A percentile compares a stretch with the other conserved stretches of the same genome.
These are phyloP conservation scores for Tyria jacobaeae DNA, from an alignment of 2,888 invertebrate genomes.

Conservation along the genomic window DNA sequence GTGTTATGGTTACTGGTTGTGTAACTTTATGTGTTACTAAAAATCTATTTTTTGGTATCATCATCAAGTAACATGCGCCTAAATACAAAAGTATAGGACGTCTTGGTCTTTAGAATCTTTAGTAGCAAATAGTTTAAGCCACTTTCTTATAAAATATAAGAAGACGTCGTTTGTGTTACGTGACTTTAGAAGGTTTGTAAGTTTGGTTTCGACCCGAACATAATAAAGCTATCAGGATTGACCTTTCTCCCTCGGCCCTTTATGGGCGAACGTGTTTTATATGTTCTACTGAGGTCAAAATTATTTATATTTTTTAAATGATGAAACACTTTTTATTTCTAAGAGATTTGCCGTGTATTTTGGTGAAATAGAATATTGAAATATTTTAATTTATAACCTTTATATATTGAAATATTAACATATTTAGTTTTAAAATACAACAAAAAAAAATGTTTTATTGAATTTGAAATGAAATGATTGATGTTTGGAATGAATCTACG, in stretches of 20 bases:
- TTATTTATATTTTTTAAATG: not conserved
- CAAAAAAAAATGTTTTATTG: not conserved
- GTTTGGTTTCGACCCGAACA: conserved; percentile 26
- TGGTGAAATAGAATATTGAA: too few relatives aligned
- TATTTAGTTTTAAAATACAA: not conserved
- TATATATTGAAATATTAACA: not conserved
- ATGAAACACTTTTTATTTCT: too few relatives aligned
- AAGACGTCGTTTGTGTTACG: conserved; percentile 28
- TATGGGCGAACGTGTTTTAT: conserved; percentile 17
- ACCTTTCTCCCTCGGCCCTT: conserved; percentile 19
- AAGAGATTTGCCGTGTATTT: too few relatives aligned
- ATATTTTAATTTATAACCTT: too few relatives aligned
- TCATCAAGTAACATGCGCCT: too few relatives aligned
- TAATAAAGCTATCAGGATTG: conserved; percentile 36
- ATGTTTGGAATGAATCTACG: too few relatives aligned
- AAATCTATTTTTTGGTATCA: too few relatives aligned
- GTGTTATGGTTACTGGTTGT: too few relatives aligned
- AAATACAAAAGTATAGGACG: not conserved
- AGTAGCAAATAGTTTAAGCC: conserved; percentile 7
- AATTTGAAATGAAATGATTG: too few relatives aligned
- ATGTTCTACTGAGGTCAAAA: conserved; percentile 1
- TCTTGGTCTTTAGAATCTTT: conserved; percentile 8
- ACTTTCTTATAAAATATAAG: conserved; percentile 22
- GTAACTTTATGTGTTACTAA: too few relatives aligned
- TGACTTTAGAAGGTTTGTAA: conserved; percentile 25